phyloP scores from a whole-genome alignment of 2,888 invertebrate species.

The Sminthurides aquaticus region DNA sequence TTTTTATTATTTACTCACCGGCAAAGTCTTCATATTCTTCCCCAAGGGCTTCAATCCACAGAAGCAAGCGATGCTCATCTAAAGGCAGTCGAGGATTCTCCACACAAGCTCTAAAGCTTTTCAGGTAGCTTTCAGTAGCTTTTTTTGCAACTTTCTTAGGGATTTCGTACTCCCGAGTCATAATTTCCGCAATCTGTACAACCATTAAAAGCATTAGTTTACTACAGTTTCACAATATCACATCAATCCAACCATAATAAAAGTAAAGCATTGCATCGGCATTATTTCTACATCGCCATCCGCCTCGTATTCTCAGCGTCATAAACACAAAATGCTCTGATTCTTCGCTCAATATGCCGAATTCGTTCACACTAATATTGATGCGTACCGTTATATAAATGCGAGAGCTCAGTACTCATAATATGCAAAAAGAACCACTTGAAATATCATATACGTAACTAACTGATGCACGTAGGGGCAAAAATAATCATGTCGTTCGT shows the following conservation, averaged over 20 bases:
- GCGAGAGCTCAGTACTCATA: too few relatives aligned
- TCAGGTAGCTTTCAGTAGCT: conserved; percentile 62
- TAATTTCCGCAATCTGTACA: conserved; percentile 52
- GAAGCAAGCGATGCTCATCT: conserved; percentile 66
- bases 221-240: too few relatives aligned
- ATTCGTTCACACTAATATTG: too few relatives aligned
- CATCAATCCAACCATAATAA: too few relatives aligned
- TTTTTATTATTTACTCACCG: conserved; percentile 49
- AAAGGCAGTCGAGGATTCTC: conserved; percentile 65
- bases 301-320: too few relatives aligned
- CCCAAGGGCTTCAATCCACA: conserved; percentile 72
- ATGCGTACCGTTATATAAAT: too few relatives aligned
- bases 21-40: conserved; percentile 64
- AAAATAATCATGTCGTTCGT: too few relatives aligned
- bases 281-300: neutral
- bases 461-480: too few relatives aligned
- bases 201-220: neutral
- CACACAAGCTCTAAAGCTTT: conserved; percentile 70
- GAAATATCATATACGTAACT: too few relatives aligned
- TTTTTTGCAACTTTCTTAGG: conserved; percentile 57
- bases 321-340: too few relatives aligned
- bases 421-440: too few relatives aligned
- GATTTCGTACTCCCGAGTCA: conserved; percentile 60
- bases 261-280: neutral
- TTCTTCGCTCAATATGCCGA: too few relatives aligned